A percentile compares a stretch with the other conserved stretches of the same genome.
Conservation (phyloP, 2,113 vertebrate genomes). For the Propithecus coquereli region DNA sequence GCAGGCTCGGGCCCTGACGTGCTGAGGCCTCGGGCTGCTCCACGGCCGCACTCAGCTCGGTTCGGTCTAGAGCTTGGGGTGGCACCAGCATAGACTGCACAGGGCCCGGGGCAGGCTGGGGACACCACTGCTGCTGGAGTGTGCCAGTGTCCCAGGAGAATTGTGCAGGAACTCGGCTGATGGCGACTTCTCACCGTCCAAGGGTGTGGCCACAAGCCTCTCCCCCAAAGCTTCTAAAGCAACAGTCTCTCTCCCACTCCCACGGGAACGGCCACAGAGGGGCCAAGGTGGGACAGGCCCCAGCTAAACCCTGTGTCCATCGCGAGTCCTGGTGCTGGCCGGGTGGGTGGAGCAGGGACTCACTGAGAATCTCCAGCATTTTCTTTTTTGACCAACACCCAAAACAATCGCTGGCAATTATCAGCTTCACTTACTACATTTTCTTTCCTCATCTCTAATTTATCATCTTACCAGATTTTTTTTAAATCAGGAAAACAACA, state of each 20-base stretch:
- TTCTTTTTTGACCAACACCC: neutral
- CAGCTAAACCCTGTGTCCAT: too few species aligned
- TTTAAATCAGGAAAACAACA: neutral
- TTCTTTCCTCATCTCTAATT: neutral
- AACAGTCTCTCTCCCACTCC: neutral
- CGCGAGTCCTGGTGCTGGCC: too few species aligned
- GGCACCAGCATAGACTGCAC: too few species aligned
- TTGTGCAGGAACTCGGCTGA: neutral
- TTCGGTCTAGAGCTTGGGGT: neutral
- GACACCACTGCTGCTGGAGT: neutral
- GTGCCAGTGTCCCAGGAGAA: neutral
- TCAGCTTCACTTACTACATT: neutral
- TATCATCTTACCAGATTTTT: neutral
- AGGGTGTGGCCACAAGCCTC: neutral
- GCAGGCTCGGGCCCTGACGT: fast-evolving
- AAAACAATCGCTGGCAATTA: too few species aligned
- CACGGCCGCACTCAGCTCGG: neutral
- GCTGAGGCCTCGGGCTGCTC: neutral
- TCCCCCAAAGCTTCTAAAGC: neutral
- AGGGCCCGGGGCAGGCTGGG: neutral
- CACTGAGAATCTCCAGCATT: neutral
- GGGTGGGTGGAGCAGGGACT: too few species aligned
- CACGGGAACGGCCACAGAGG: too few species aligned
- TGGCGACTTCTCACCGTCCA: too few species aligned
- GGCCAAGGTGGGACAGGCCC: too few species aligned